A percentile compares a stretch with the other conserved stretches of the same genome.
These are phyloP conservation scores for Sminthurides bifidus DNA, from an alignment of 1,140 invertebrate species.

Conservation along the genomic window DNA sequence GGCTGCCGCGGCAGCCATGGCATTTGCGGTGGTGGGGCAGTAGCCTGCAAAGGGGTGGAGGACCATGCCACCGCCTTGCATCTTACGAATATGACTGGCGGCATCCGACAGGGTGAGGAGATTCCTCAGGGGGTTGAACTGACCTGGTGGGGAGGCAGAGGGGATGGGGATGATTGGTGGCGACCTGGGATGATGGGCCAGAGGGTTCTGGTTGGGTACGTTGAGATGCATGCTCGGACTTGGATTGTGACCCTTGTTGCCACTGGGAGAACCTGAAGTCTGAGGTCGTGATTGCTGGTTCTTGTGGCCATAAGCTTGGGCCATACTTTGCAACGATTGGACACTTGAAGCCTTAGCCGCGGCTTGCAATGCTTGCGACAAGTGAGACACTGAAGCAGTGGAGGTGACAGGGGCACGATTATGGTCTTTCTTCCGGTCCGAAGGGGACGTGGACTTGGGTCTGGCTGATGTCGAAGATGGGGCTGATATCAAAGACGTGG, in stretches of 20 bases:
- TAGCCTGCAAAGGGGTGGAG: too few species aligned
- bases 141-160: slow-evolving; percentile 10
- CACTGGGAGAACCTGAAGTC: too few species aligned
- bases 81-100: slow-evolving; percentile 24
- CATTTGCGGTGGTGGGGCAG: slow-evolving; percentile 1
- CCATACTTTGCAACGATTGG: neutral
- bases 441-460: slow-evolving; percentile 9
- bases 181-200: slow-evolving; percentile 1
- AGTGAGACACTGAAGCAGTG: slow-evolving; percentile 2
- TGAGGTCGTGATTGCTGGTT: neutral
- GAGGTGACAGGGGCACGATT: too few species aligned
- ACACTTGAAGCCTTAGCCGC: slow-evolving; percentile 9
- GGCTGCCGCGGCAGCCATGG: too few species aligned
- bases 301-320: neutral
- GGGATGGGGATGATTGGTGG: slow-evolving; percentile 15
- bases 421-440: slow-evolving; percentile 1
- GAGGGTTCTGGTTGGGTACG: neutral
- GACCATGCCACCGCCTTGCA: too few species aligned
- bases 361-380: slow-evolving; percentile 2
- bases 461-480: slow-evolving; percentile 14
- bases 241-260: neutral
- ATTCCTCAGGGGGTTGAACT: slow-evolving; percentile 21
- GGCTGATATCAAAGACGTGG: neutral
- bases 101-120: slow-evolving; percentile 24
- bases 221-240: slow-evolving; percentile 7